phyloP scores from a whole-genome alignment of 2,888 invertebrate species.

The Hirtodrosophila trivittata region DNA sequence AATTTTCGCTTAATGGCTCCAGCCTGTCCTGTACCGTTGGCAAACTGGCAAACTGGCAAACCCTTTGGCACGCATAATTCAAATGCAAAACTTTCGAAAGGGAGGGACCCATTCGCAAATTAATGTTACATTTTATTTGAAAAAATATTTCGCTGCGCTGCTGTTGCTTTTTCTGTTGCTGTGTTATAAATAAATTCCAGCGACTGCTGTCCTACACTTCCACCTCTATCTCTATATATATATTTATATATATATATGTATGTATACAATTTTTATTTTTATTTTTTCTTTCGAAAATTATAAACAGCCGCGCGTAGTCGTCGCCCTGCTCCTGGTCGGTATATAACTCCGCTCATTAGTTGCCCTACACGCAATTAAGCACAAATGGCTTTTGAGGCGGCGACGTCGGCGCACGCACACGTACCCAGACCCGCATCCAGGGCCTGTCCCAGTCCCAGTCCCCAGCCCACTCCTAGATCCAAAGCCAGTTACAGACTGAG shows the following conservation, averaged over 20 bases:
- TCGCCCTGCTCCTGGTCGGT: slow-evolving; percentile 40
- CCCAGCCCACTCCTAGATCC: not conserved
- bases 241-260: slow-evolving; percentile 25
- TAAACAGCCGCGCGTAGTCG: slow-evolving; percentile 55
- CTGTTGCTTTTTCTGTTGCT: slow-evolving; percentile 21
- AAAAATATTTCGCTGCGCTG: slow-evolving; percentile 38
- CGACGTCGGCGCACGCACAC: slow-evolving; percentile 52
- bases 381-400: slow-evolving; percentile 81
- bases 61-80: slow-evolving; percentile 75
- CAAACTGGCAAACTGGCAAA: slow-evolving; percentile 35
- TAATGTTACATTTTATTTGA: slow-evolving; percentile 72
- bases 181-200: slow-evolving; percentile 60
- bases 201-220: slow-evolving; percentile 36
- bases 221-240: slow-evolving; percentile 26
- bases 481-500: not conserved
- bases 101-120: slow-evolving; percentile 58
- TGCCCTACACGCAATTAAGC: slow-evolving; percentile 83
- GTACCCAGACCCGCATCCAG: not conserved
- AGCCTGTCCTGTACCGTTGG: slow-evolving; percentile 19
- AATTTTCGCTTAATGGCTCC: slow-evolving; percentile 66
- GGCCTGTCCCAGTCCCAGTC: not conserved
- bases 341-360: slow-evolving; percentile 80
- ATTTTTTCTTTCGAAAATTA: slow-evolving; percentile 48
- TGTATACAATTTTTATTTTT: slow-evolving; percentile 24
- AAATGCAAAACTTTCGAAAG: slow-evolving; percentile 59